phyloP scores from a whole-genome alignment of 2,113 vertebrate genomes.

The Brachyistius frenatus region DNA sequence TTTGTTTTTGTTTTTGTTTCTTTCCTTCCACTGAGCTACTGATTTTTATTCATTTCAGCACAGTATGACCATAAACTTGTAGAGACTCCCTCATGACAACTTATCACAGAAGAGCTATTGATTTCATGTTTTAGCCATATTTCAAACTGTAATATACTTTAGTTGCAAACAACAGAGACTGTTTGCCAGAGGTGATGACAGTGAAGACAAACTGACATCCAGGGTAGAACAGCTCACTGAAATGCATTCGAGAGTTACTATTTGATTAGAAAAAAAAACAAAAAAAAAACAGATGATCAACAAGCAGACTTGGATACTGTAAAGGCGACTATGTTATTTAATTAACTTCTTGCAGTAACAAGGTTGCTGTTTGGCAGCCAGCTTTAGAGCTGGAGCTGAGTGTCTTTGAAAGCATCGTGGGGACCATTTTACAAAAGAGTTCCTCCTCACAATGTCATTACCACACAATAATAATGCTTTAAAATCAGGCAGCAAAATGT shows the following conservation, averaged over 20 bases:
- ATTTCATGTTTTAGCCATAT: not conserved
- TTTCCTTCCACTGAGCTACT: too few species aligned
- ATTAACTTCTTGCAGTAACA: not conserved
- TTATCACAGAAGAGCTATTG: not conserved
- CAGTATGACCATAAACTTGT: too few species aligned
- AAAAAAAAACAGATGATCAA: not conserved
- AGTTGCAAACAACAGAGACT: not conserved
- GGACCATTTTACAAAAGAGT: not conserved
- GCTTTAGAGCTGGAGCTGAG: not conserved
- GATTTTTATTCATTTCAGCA: too few species aligned
- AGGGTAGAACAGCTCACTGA: not conserved
- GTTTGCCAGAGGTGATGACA: not conserved
- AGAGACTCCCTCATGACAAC: too few species aligned
- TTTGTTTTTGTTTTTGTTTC: too few species aligned
- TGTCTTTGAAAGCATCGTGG: not conserved
- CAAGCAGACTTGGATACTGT: not conserved
- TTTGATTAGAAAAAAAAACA: not conserved
- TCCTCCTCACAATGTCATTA: not conserved
- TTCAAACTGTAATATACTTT: not conserved
- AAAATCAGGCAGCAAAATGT: slow-evolving; percentile 3
- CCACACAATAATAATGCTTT: not conserved
- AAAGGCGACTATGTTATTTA: not conserved
- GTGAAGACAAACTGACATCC: not conserved
- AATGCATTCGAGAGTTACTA: rapidly evolving
- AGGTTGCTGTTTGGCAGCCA: not conserved